phyloP scores from a whole-genome alignment of 2,888 invertebrate species.

The Monoplex corrugatus region DNA sequence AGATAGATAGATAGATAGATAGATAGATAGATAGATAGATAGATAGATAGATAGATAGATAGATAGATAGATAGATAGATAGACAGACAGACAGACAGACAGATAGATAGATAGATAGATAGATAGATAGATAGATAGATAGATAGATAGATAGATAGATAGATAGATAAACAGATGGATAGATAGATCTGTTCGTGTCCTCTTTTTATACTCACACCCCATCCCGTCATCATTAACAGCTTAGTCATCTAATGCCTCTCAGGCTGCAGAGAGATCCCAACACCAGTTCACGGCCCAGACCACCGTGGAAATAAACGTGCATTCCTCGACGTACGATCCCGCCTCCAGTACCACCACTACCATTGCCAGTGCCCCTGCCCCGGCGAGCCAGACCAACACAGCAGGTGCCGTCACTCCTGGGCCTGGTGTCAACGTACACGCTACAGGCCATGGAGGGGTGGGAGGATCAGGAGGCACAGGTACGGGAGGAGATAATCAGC shows the following conservation, averaged over 20 bases:
- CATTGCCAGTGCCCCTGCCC: not conserved
- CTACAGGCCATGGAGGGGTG: not conserved
- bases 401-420: not conserved
- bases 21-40: not conserved
- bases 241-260: not conserved
- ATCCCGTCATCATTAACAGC: not conserved
- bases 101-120: not conserved
- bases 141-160: not conserved
- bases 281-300: not conserved
- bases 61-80: no score
- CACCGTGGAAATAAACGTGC: slow-evolving; percentile 21
- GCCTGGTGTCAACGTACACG: not conserved
- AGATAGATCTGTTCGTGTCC: not conserved
- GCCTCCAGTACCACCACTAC: not conserved
- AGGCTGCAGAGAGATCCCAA: not conserved
- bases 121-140: not conserved
- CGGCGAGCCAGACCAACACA: not conserved
- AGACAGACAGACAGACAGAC: not conserved
- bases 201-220: no score
- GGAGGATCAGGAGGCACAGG: not conserved
- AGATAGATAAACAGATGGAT: not conserved
- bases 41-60: not conserved
- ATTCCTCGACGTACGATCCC: not conserved
- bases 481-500: no score
- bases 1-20: no score